Base-by-base conservation (phyloP, 1,140 invertebrate species). In the Trachymyrmex septentrionalis region DNA sequence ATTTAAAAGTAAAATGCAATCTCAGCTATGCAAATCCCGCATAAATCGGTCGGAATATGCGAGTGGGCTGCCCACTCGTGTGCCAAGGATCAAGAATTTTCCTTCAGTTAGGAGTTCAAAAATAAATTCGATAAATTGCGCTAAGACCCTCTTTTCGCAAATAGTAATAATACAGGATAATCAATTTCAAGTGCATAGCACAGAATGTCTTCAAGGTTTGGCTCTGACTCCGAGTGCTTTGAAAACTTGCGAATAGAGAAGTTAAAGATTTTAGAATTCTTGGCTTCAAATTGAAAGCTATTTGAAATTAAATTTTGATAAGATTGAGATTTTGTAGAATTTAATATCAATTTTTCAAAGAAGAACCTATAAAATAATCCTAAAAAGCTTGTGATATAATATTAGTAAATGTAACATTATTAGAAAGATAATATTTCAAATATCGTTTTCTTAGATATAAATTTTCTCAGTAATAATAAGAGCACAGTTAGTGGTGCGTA, bases 1-100 rank as follows among this genome's bases (percentile, higher is more conserved):
- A 92, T 92, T 91, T 92, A 88, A 92, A 92, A 91, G 91, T 92
- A 92, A 92, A 92, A 92, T 92, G 91, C 86, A 92, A 92, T 92
- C 91, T 92, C 88, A 90, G 87, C 85, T 91, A 91, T 91, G 91
- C 76, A 90, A 91, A 92, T 90, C 72, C 50, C 57, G 86, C 85
- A 87, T 88, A 91, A 92, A 91, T 88, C 91, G 89, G 50, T 61
- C 34, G 67, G 50, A 87, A 87, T 90, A 89, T 89, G 89, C 88
- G 86, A 66, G 61, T 76, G 81, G 44, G 87, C 73, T 78, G 85
- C 67, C 87, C 77, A 53, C 44, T 88, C 86, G 73, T 89, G 78
- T 87, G 87, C 85, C 59, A 73, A 90, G 88, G 85, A 89, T 90
- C 88, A 88, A 87, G 44, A 77, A 63, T 75, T 86, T 78, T 55